These are phyloP conservation scores for Brachionus manjavacas DNA, from an alignment of 1,140 invertebrate species.

Conservation along the genomic window DNA sequence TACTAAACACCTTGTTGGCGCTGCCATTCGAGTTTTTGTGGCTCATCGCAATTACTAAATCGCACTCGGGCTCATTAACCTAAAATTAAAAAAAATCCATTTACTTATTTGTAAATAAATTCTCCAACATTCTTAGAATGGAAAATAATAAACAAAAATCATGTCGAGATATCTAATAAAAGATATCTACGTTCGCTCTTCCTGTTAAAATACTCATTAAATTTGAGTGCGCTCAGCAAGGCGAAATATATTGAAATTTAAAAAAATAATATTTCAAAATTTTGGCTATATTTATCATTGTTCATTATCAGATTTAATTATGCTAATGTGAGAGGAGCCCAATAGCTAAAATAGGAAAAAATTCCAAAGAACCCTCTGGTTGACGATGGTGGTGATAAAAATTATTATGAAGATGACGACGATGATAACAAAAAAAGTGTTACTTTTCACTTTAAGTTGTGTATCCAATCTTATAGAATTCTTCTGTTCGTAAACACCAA, in stretches of 20 bases:
- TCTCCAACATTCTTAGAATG: neutral
- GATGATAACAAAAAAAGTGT: neutral
- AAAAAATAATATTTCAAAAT: constrained; percentile 1
- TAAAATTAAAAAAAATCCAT: neutral
- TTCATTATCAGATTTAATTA: constrained; percentile 37
- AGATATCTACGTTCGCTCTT: neutral
- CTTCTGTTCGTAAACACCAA: neutral
- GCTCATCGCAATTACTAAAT: constrained; percentile 1
- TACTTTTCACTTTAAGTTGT: neutral
- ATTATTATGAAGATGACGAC: neutral
- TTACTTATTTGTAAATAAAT: neutral
- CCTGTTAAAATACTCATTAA: neutral
- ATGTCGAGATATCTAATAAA: neutral
- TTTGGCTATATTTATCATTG: constrained; percentile 10
- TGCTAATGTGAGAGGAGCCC: neutral
- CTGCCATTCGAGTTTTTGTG: constrained; percentile 17
- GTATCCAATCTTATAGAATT: neutral
- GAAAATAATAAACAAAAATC: constrained; percentile 3
- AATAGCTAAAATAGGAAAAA: neutral
- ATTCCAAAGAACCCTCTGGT: neutral
- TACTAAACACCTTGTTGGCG: neutral
- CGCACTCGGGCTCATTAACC: neutral
- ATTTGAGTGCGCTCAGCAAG: neutral
- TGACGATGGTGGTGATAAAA: neutral
- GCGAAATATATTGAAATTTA: neutral